A percentile compares a stretch with the other conserved stretches of the same genome.
These are phyloP conservation scores for Craniophora ligustri DNA, from an alignment of 2,888 invertebrate species.

Conservation along the genomic window DNA sequence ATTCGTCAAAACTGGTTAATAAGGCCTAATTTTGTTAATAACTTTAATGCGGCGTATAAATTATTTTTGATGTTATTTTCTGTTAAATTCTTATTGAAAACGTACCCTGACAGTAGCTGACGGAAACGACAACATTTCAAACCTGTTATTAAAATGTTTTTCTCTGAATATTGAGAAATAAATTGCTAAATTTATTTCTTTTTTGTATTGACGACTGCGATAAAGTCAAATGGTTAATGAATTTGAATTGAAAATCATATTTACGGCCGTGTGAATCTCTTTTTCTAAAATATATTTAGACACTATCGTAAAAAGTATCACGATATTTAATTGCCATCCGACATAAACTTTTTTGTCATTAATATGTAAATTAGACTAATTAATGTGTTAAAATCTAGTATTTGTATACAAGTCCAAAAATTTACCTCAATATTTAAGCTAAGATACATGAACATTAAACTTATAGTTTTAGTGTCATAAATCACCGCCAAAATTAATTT, in stretches of 20 bases:
- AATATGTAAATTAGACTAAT: constrained; percentile 51
- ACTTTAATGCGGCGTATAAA: background rate
- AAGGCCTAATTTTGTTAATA: background rate
- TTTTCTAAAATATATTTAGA: constrained; percentile 24
- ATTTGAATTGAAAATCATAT: constrained; percentile 25
- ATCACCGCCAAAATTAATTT: constrained; percentile 35
- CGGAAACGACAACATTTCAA: background rate
- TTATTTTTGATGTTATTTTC: no score
- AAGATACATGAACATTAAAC: constrained; percentile 36
- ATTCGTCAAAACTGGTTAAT: background rate
- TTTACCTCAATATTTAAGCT: constrained; percentile 32
- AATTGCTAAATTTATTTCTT: constrained; percentile 9
- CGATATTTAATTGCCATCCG: constrained; percentile 31
- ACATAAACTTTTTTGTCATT: constrained; percentile 36
- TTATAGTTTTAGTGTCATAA: constrained; percentile 35
- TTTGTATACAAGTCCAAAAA: constrained; percentile 34
- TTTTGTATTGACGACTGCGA: constrained; percentile 13
- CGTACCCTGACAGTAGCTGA: background rate
- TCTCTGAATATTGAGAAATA: constrained; percentile 3
- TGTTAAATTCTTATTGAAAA: background rate
- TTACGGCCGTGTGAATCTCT: constrained; percentile 43
- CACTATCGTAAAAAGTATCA: constrained; percentile 24
- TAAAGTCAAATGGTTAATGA: constrained; percentile 20
- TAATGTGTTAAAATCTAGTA: constrained; percentile 42
- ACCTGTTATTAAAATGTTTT: background rate